Evolutionary conservation across 1,140 invertebrate genomes (phyloP).

Genomic region (Macrobrachium nipponense): DNA sequence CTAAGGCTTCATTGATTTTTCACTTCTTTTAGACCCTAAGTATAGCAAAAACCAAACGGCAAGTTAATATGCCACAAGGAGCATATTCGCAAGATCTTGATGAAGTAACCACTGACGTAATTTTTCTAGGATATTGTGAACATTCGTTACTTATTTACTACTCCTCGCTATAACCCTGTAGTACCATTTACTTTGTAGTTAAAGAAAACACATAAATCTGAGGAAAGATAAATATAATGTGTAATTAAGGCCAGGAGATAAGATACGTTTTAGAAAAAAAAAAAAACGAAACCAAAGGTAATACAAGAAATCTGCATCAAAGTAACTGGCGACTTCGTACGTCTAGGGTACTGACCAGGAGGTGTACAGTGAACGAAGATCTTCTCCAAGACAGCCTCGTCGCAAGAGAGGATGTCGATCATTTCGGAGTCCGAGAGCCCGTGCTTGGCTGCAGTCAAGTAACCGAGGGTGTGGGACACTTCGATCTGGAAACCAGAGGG

Average conservation of each 20-base stretch:
- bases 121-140: too few species aligned
- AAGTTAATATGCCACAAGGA: background rate
- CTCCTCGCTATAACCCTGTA: too few species aligned
- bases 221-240: background rate
- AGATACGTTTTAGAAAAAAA: too few species aligned
- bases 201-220: background rate
- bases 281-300: background rate
- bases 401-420: slow-evolving; percentile 79
- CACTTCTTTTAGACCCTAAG: background rate
- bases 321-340: background rate
- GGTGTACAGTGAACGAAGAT: slow-evolving; percentile 71
- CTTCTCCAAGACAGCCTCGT: slow-evolving; percentile 77
- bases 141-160: too few species aligned
- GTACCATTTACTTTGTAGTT: too few species aligned
- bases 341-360: slow-evolving; percentile 65
- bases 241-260: background rate
- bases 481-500: slow-evolving; percentile 63
- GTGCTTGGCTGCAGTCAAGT: slow-evolving; percentile 77
- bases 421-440: slow-evolving; percentile 82
- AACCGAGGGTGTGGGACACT: slow-evolving; percentile 74
- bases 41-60: background rate
- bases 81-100: too few species aligned
- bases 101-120: too few species aligned
- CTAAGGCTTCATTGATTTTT: too few species aligned
- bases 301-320: background rate